phyloP scores from a whole-genome alignment of 2,888 invertebrate genomes.

The Dolichopus griseipennis region DNA sequence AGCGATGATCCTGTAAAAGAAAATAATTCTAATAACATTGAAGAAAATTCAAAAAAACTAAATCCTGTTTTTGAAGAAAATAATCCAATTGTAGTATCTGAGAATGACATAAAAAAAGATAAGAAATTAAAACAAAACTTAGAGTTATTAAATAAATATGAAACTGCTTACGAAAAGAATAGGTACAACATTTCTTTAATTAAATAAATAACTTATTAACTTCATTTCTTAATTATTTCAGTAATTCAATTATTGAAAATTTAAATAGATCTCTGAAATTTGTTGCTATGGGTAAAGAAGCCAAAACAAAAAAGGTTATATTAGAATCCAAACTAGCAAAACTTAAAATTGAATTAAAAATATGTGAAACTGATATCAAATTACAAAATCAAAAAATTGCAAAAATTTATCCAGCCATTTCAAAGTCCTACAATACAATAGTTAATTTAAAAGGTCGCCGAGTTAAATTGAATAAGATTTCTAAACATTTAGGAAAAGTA shows the following conservation, averaged over 20 bases:
- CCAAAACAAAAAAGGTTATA: constrained; percentile 32
- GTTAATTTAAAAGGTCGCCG: constrained; percentile 33
- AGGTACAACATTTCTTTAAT: constrained; percentile 27
- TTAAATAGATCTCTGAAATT: constrained; percentile 35
- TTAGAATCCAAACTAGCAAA: constrained; percentile 32
- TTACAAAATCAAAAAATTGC: constrained; percentile 32
- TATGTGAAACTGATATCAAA: constrained; percentile 28
- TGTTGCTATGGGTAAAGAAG: constrained; percentile 33
- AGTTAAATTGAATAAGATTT: constrained; percentile 31
- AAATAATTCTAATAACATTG: constrained; percentile 5
- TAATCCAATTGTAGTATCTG: too few species aligned
- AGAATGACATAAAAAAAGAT: neutral
- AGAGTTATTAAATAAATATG: constrained; percentile 24
- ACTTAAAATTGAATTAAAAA: constrained; percentile 31
- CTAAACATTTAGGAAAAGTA: constrained; percentile 31
- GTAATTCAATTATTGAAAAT: constrained; percentile 33
- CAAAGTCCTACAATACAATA: constrained; percentile 33
- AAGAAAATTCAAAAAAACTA: constrained; percentile 13
- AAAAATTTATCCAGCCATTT: constrained; percentile 36
- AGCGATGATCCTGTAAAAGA: too few species aligned
- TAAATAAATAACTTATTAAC: too few species aligned
- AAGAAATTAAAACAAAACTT: neutral
- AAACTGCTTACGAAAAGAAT: constrained; percentile 32
- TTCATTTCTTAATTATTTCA: constrained; percentile 16
- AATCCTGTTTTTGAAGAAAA: neutral